Base-by-base conservation (phyloP, 92 coral and sea anemone genomes). In the Bergia puertoricense region DNA sequence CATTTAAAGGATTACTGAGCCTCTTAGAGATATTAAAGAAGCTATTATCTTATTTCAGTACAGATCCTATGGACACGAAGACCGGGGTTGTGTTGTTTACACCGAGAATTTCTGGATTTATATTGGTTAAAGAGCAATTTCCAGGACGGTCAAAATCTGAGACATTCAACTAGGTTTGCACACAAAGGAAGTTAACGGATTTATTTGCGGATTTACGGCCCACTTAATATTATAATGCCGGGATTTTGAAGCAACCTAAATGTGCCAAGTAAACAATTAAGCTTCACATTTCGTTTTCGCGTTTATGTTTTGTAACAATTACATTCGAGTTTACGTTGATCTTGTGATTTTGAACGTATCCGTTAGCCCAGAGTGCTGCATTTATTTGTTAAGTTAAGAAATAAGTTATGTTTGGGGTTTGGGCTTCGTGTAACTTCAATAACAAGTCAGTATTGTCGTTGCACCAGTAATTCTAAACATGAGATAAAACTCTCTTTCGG, bases 81-180 rank as follows among this genome's bases (percentile, higher is more conserved):
- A 71, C 74, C 79, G 51, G 59, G 3, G 6, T 36, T 42, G 50
- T 39, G 5, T 43, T 82, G 77, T 69, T 69, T 84, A 37, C 45
- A 45, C 50, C 41, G 87, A 71, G 14, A 48, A 62, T 11, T 66
- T 42, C 42, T 22, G 8, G 57, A 5, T 82, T 43, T 9, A 67
- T 82, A 62, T 67, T 66, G 76, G 48, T 42, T 82, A 82, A 84
- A 48, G 42, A 46, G 23, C 77, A 84, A 68, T 43, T 71, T 84
- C 77, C 67, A 42, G 77, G 78, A 66, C 42, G 66, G 87, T 38
- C 15, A 48, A 69, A 68, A 46, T 45, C 59, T 45, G 36, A 15
- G 39, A 23, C 23, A 72, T 80, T 10, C 71, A 23, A 22, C 44
- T 11, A 65, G 11, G 57, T 65, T 20, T 22, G 36, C n/a, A 18